phyloP scores from a whole-genome alignment of 2,888 invertebrate genomes.

The Tachystola acroxantha region DNA sequence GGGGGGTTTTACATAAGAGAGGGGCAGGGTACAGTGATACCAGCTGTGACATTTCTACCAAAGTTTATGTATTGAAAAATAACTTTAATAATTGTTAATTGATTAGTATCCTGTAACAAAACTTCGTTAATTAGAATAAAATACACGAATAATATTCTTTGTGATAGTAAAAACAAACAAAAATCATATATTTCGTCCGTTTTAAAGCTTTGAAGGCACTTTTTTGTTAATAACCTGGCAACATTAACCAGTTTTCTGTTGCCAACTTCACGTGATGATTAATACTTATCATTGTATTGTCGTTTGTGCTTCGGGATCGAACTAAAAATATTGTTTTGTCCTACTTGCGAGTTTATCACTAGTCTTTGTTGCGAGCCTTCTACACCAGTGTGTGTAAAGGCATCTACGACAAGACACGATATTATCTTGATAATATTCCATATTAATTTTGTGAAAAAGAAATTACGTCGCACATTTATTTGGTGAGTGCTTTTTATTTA shows the following conservation, averaged over 20 bases:
- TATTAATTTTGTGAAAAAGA: neutral
- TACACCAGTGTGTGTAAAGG: conserved; percentile 78
- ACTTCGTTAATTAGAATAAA: no score
- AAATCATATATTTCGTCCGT: neutral
- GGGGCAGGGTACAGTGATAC: conserved; percentile 36
- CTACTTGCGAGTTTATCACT: conserved; percentile 33
- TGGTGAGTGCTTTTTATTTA: no score
- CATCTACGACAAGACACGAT: conserved; percentile 50
- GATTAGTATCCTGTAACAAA: no score
- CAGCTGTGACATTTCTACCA: conserved; percentile 26
- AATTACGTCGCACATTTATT: conserved; percentile 26
- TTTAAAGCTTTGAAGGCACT: conserved; percentile 19
- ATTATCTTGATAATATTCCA: conserved; percentile 17
- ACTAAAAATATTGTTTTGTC: conserved; percentile 28
- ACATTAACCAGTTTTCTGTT: conserved; percentile 24
- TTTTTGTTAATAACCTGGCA: conserved; percentile 19
- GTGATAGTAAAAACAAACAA: no score
- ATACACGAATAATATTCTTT: no score
- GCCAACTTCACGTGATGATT: conserved; percentile 46
- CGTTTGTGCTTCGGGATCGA: conserved; percentile 18
- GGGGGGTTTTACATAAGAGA: conserved; percentile 20
- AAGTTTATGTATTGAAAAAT: conserved; percentile 14
- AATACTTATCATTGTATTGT: conserved; percentile 30
- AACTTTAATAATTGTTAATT: neutral
- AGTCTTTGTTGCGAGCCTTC: conserved; percentile 64